Evolutionary conservation across 1,140 invertebrate genomes (phyloP).

Genomic region (Pseudomyrmex pallidus): DNA sequence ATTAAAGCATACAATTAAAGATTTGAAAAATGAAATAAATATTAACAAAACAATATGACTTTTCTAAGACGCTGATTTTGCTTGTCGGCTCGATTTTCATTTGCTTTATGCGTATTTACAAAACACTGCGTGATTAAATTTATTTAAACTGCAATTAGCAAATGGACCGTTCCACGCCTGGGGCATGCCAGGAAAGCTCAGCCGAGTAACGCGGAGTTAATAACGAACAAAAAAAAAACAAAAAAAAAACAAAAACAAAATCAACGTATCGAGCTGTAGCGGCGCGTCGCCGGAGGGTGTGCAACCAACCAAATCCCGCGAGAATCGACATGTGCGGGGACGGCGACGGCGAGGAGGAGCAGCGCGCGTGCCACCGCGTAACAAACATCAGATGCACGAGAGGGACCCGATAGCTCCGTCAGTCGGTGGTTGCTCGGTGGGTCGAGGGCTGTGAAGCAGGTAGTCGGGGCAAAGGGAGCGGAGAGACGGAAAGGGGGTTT

Average conservation of each 20-base stretch:
- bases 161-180: not conserved
- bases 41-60: too few species aligned
- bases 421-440: slow-evolving; percentile 36
- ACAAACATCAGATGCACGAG: slow-evolving; percentile 51
- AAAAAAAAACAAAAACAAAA: not conserved
- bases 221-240: not conserved
- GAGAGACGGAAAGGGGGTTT: not conserved
- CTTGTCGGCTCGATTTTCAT: too few species aligned
- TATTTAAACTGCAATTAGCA: slow-evolving; percentile 19
- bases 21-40: too few species aligned
- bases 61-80: too few species aligned
- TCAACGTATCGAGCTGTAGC: slow-evolving; percentile 33
- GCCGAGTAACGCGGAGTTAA: not conserved
- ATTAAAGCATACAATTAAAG: too few species aligned
- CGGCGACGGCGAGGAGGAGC: slow-evolving; percentile 32
- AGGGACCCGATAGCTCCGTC: slow-evolving; percentile 32
- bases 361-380: slow-evolving; percentile 53
- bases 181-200: not conserved
- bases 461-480: too few species aligned
- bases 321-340: slow-evolving; percentile 54
- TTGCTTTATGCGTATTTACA: not conserved
- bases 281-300: slow-evolving; percentile 3
- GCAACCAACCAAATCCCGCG: slow-evolving; percentile 15
- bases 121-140: not conserved
- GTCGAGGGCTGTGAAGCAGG: slow-evolving; percentile 15